Conservation (phyloP, 2,797 vertebrate species). For the Chromobotia macracanthus region DNA sequence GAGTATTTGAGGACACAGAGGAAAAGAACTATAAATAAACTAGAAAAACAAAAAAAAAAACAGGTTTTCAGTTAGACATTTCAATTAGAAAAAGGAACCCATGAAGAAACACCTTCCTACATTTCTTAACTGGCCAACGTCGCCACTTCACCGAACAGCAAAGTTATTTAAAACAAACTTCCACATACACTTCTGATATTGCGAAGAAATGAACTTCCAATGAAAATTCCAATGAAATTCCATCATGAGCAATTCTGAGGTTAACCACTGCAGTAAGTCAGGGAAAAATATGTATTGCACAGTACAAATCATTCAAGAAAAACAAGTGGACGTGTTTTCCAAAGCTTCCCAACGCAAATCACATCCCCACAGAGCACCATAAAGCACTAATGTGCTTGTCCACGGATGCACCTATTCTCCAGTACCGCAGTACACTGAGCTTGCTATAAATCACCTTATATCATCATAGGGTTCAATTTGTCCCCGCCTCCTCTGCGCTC, state of each 20-base stretch:
- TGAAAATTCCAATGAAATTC: too few species aligned
- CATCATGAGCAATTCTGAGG: too few species aligned
- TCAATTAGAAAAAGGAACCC: too few species aligned
- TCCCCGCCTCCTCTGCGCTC: slow-evolving; percentile 63
- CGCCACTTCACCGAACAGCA: not conserved
- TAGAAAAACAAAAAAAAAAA: too few species aligned
- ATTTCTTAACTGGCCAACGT: too few species aligned
- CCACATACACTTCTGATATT: not conserved
- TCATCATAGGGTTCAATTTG: slow-evolving; percentile 67
- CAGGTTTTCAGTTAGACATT: too few species aligned
- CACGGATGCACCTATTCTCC: slow-evolving; percentile 69
- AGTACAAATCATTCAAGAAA: not conserved
- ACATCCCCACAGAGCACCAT: slow-evolving; percentile 17
- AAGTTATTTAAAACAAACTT: not conserved
- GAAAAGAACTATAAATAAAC: too few species aligned
- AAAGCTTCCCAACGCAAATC: slow-evolving; percentile 16
- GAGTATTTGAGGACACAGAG: too few species aligned
- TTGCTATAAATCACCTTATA: slow-evolving; percentile 81
- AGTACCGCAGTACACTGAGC: slow-evolving; percentile 79
- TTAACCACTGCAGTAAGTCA: not conserved
- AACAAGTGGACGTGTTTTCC: slow-evolving; percentile 8
- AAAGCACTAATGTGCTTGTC: slow-evolving; percentile 60
- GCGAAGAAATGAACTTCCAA: too few species aligned
- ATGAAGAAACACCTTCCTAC: too few species aligned
- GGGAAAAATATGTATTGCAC: not conserved